Evolutionary conservation across 2,113 vertebrate species (phyloP).

Genomic region (Otus sunia): DNA sequence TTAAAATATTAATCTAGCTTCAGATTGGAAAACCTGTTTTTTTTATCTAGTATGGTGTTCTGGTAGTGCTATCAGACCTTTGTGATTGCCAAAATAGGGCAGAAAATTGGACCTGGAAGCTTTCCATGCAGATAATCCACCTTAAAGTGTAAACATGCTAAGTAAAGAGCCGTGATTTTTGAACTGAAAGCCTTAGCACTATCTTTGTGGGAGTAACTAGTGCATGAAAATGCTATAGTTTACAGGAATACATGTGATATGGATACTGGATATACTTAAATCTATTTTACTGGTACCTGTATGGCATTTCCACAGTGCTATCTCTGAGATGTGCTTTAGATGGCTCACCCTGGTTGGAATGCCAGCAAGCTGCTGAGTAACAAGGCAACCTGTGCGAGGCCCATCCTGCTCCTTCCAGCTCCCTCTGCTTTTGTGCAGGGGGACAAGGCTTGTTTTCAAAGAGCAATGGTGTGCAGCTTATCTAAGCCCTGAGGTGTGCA

Average conservation of each 20-base stretch:
- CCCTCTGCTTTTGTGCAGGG: neutral
- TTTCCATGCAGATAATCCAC: neutral
- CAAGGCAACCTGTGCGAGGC: neutral
- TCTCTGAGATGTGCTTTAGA: neutral
- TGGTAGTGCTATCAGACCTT: neutral
- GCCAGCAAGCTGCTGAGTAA: neutral
- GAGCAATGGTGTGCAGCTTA: neutral
- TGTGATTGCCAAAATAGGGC: neutral
- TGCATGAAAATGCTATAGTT: neutral
- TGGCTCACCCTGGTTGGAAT: neutral
- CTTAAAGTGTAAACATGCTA: neutral
- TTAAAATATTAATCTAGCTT: constrained; percentile 33
- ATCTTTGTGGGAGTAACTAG: neutral
- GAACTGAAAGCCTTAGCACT: neutral
- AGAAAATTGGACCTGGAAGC: neutral
- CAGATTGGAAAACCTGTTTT: neutral
- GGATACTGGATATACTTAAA: neutral
- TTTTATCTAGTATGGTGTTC: neutral
- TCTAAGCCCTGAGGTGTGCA: neutral
- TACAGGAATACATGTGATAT: neutral
- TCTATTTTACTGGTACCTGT: neutral
- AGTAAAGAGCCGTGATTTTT: neutral
- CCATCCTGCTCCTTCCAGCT: neutral
- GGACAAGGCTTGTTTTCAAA: neutral
- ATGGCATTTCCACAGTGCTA: neutral